These are phyloP conservation scores for Cantharis flavilabris DNA, from an alignment of 2,888 invertebrate genomes.

Conservation along the genomic window DNA sequence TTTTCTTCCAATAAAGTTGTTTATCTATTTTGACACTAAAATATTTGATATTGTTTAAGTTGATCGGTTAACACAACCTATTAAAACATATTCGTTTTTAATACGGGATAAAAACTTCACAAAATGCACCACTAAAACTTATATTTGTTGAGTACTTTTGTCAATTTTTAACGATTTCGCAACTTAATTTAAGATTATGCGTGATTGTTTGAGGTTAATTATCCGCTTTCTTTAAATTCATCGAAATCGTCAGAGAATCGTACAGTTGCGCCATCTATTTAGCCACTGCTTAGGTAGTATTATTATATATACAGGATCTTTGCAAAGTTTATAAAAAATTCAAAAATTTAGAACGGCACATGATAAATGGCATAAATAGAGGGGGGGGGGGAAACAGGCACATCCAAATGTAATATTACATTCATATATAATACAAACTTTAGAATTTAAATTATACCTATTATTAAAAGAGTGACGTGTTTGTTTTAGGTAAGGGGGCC, in stretches of 20 bases:
- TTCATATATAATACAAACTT: too few species aligned
- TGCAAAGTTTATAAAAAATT: neutral
- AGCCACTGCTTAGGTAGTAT: neutral
- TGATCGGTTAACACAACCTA: neutral
- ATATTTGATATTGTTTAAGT: neutral
- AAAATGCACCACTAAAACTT: neutral
- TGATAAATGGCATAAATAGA: too few species aligned
- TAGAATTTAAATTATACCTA: too few species aligned
- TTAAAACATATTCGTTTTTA: neutral
- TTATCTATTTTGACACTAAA: neutral
- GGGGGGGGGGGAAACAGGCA: too few species aligned
- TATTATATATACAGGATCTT: neutral
- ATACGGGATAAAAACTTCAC: neutral
- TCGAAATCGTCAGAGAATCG: neutral
- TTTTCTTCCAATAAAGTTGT: neutral
- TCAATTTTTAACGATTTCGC: neutral
- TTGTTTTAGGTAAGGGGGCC: too few species aligned
- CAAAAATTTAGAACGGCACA: too few species aligned
- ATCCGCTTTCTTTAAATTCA: neutral
- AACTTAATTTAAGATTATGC: neutral
- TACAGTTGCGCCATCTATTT: neutral
- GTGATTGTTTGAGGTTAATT: neutral
- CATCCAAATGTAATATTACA: too few species aligned
- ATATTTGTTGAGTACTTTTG: neutral
- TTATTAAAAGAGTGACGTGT: too few species aligned